Base-by-base conservation (phyloP, 2,113 vertebrate genomes). In the Tyto alba region DNA sequence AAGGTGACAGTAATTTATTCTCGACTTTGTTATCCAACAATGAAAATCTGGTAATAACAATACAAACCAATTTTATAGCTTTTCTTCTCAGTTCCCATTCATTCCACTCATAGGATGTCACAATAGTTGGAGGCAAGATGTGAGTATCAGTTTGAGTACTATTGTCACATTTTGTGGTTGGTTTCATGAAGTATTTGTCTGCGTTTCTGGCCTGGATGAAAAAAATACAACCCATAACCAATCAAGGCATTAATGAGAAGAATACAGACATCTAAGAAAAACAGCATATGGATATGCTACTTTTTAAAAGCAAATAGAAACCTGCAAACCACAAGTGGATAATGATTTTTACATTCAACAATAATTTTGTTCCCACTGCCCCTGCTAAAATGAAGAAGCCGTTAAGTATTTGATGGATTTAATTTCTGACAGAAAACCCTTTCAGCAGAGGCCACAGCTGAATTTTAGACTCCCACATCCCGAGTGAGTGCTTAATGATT, bases 81-180 rank as follows among this genome's bases (percentile, higher is more conserved):
- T 99, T 99, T 96, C 99, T 98, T 93, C 99, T 97, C 80, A 99
- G 98, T 80, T 99, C 98, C 99, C 99, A 99, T 97, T 99, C 99
- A 73, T 99, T 99, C 99, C 99, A 99, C 89, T 99, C 98, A 12
- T 99, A 99, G 6, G 98, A 97, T 71, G 88, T 98, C 81, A 98
- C 98, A 36, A 98, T 98, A 93, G 98, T 98, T 72, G 98, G 98
- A 95, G 98, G 98, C 95, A 99, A 52, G 21, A 99, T 98, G 72
- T 99, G 99, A n/a, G 98, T 98, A 57, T 99, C 99, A 2, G 99
- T 99, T 86, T 99, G 99, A 27, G 98, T 98, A 95, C 98, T 56
- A 36, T 77, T 98, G 67, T 99, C 99, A 96, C 95, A 89, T 95
- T 97, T 99, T 16, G 74, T 91, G 66, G 96, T 93, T 92, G 97